These are phyloP conservation scores for Salticus scenicus DNA, from an alignment of 2,888 invertebrate genomes.

Conservation along the genomic window DNA sequence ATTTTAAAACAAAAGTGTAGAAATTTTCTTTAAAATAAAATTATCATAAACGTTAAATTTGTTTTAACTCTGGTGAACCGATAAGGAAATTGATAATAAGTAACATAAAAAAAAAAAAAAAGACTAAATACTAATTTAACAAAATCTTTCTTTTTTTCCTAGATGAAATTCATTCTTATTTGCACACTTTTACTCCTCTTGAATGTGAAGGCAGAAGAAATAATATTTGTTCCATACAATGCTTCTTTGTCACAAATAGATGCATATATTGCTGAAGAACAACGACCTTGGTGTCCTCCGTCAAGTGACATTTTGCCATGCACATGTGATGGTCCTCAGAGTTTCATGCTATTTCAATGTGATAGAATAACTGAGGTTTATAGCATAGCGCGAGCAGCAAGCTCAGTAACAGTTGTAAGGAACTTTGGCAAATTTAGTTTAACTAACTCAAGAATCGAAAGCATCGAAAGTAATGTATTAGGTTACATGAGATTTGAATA, in stretches of 20 bases:
- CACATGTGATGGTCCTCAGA: conserved; percentile 65
- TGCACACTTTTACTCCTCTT: neutral
- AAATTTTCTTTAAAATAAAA: neutral
- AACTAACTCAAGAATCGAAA: conserved; percentile 60
- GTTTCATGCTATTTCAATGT: conserved; percentile 53
- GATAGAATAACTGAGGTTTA: conserved; percentile 52
- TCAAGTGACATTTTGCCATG: conserved; percentile 54
- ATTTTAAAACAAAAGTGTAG: too few relatives aligned
- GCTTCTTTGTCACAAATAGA: conserved; percentile 3
- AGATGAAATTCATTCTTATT: neutral
- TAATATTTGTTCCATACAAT: neutral
- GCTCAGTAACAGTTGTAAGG: conserved; percentile 21
- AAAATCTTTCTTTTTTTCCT: neutral
- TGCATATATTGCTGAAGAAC: conserved; percentile 37
- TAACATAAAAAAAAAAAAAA: too few relatives aligned
- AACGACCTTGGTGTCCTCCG: conserved; percentile 56
- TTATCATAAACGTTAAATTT: neutral
- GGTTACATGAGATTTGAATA: conserved; percentile 57
- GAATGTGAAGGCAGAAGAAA: neutral
- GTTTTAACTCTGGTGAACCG: neutral
- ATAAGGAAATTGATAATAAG: neutral
- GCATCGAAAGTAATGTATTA: conserved; percentile 36
- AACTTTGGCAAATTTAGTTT: conserved; percentile 67
- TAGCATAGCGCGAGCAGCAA: conserved; percentile 37
- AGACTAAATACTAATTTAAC: too few relatives aligned